A percentile compares a stretch with the other conserved stretches of the same genome.
Conservation (phyloP, 2,113 vertebrate species). For the Lethenteron camtschaticum region DNA sequence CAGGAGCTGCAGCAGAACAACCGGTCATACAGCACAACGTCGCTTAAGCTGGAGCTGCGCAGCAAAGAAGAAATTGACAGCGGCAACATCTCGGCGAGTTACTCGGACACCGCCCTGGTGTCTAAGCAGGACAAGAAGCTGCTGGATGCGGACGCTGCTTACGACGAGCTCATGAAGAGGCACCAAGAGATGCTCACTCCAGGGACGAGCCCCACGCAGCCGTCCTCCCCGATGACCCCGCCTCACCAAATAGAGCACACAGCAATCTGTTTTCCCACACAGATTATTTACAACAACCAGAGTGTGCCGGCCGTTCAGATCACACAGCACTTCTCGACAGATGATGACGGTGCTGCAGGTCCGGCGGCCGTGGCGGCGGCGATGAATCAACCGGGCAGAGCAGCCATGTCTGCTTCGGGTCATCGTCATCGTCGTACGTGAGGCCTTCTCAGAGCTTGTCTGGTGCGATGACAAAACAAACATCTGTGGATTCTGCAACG, state of each 20-base stretch:
- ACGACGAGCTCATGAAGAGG: slow-evolving; percentile 31
- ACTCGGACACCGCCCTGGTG: slow-evolving; percentile 12
- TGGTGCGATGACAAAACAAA: too few species aligned
- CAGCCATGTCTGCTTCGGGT: too few species aligned
- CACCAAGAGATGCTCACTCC: slow-evolving; percentile 42
- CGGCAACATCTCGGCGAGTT: too few species aligned
- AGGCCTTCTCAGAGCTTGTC: too few species aligned
- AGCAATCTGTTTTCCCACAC: neutral
- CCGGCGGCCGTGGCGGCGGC: too few species aligned
- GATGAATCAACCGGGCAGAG: too few species aligned
- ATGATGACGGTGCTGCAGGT: neutral
- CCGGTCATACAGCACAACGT: slow-evolving; percentile 22
- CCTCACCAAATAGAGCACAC: neutral
- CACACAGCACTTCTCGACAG: slow-evolving; percentile 70
- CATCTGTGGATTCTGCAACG: too few species aligned
- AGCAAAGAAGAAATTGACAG: too few species aligned
- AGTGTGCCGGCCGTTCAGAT: slow-evolving; percentile 36
- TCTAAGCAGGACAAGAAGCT: slow-evolving; percentile 39
- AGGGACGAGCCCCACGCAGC: slow-evolving; percentile 78
- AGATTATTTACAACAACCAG: neutral
- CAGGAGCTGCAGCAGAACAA: slow-evolving; percentile 37
- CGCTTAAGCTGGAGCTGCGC: too few species aligned
- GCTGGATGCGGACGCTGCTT: slow-evolving; percentile 43
- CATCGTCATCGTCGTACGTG: too few species aligned
- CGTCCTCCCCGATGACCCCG: slow-evolving; percentile 35